phyloP scores from a whole-genome alignment of 2,888 invertebrate species.

The Xanthia togata region DNA sequence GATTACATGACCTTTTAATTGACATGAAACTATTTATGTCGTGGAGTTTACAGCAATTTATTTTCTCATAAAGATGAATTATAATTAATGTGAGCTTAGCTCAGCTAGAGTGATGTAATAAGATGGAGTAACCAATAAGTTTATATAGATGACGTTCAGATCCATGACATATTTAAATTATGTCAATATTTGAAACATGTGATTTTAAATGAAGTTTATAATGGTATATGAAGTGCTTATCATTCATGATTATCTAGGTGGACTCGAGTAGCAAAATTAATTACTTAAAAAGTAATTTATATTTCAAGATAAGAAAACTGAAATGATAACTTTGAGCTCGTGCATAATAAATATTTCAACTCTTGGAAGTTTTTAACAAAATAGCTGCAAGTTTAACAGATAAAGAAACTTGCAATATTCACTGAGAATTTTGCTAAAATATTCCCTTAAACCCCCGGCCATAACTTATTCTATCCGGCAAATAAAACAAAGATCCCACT shows the following conservation, averaged over 20 bases:
- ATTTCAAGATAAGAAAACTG: slow-evolving; percentile 48
- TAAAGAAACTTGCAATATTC: slow-evolving; percentile 65
- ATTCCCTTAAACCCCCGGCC: slow-evolving; percentile 76
- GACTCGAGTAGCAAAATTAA: slow-evolving; percentile 21
- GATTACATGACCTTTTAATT: neutral
- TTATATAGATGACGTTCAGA: neutral
- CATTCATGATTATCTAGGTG: neutral
- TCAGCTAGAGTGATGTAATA: neutral
- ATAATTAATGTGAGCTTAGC: neutral
- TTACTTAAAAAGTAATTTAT: slow-evolving; percentile 51
- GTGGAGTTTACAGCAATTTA: neutral
- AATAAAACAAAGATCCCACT: slow-evolving; percentile 75
- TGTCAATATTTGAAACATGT: neutral
- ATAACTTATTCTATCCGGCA: slow-evolving; percentile 73
- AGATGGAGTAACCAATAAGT: neutral
- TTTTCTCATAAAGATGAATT: too few species aligned
- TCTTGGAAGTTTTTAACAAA: slow-evolving; percentile 53
- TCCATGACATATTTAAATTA: neutral
- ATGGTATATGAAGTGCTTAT: neutral
- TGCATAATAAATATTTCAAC: slow-evolving; percentile 52
- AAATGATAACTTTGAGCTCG: slow-evolving; percentile 46
- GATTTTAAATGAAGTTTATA: neutral
- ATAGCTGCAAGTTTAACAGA: slow-evolving; percentile 59
- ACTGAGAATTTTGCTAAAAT: slow-evolving; percentile 77
- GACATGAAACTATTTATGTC: neutral